Conservation (phyloP, 2,888 invertebrate genomes). For the Cancer borealis region DNA sequence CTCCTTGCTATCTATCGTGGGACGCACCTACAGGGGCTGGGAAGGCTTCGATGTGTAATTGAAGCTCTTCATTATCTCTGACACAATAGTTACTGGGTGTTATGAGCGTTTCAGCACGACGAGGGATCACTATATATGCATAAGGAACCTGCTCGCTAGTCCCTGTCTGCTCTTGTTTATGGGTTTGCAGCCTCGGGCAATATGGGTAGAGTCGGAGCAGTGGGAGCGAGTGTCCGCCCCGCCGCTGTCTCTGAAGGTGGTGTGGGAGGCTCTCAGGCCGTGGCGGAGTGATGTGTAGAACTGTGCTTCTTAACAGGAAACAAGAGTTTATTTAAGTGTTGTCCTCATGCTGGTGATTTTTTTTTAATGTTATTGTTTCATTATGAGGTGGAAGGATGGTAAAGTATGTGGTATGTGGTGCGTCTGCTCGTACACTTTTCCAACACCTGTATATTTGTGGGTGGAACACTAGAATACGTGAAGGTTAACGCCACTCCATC, state of each 20-base stretch:
- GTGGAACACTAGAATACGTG: not conserved
- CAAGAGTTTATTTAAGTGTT: not conserved
- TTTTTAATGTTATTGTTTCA: too few relatives aligned
- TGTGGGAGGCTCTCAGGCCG: not conserved
- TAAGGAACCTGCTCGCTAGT: conserved; percentile 15
- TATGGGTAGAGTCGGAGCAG: not conserved
- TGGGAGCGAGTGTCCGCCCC: not conserved
- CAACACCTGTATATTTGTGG: not conserved
- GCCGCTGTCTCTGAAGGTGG: not conserved
- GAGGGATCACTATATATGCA: conserved; percentile 7
- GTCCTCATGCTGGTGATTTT: not conserved
- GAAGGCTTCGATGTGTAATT: conserved; percentile 10
- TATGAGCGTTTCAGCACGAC: conserved; percentile 2
- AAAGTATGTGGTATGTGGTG: not conserved
- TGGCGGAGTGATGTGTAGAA: not conserved
- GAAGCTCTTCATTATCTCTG: conserved; percentile 29
- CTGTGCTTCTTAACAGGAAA: not conserved
- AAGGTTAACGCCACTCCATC: too few relatives aligned
- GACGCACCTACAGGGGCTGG: not conserved
- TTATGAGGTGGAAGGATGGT: not conserved
- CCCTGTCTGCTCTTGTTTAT: not conserved
- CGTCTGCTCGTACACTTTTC: not conserved
- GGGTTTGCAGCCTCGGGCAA: not conserved
- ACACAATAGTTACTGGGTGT: conserved; percentile 24
- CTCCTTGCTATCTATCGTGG: not conserved